Percentiles rank a stretch among this genome's conserved stretches.
Evolutionary conservation across 2,888 invertebrate genomes (phyloP).

Genomic region (Limnephilus marmoratus): DNA sequence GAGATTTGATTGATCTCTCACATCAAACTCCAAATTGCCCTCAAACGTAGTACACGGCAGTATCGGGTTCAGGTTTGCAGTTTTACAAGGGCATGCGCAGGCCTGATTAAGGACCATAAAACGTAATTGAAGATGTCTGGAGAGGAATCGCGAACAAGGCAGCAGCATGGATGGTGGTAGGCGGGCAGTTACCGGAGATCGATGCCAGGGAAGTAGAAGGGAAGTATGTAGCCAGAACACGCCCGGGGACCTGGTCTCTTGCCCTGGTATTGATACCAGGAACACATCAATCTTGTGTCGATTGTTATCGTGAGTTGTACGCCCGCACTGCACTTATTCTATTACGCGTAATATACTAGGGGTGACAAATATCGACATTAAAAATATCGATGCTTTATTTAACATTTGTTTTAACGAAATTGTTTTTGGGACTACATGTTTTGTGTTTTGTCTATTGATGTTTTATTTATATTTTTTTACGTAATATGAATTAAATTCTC

Average conservation of each 20-base stretch:
- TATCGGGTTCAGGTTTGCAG: not conserved
- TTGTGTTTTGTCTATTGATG: too few relatives aligned
- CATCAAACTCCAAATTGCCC: not conserved
- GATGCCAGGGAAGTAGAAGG: not conserved
- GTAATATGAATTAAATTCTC: not conserved
- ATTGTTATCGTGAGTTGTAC: constrained; percentile 16
- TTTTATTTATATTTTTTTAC: too few relatives aligned
- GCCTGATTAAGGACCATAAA: constrained; percentile 37
- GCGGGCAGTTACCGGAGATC: not conserved
- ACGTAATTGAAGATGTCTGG: constrained; percentile 47
- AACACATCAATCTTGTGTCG: constrained; percentile 34
- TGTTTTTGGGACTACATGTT: too few relatives aligned
- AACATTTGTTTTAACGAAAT: not conserved
- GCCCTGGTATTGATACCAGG: not conserved
- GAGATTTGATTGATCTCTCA: not conserved
- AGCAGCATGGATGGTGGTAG: not conserved
- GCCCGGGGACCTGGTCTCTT: constrained; percentile 2
- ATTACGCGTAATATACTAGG: not conserved
- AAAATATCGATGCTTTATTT: not conserved
- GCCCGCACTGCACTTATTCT: not conserved
- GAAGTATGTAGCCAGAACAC: not conserved
- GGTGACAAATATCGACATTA: not conserved
- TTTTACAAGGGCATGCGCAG: constrained; percentile 10
- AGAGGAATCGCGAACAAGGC: not conserved
- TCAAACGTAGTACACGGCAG: not conserved